Evolutionary conservation across 2,797 vertebrate species (phyloP), one percentile per base, ranked within the genome.

Genomic region (Sarcoramphus papa): DNA sequence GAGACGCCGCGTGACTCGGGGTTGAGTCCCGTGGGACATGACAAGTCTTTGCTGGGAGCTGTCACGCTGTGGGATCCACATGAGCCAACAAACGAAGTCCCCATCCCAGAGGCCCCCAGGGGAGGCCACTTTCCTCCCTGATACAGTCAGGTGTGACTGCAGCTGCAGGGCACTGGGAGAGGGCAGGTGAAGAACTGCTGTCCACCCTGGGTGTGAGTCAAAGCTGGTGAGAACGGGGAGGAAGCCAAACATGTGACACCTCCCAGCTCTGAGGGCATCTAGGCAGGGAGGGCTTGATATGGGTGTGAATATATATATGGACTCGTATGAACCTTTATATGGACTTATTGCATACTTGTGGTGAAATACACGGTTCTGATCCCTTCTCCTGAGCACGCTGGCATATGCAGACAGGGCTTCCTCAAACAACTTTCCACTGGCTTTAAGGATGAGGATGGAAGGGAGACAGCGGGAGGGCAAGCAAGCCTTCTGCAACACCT

Each of bases 91-190:
- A 69, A 65, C 0, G 0, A 37, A 40, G 10, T 45, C 15, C 14
- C 50, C 17, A 30, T 19, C 40, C 48, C 0, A 0, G 41, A 48
- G 53, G 35, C 3, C 14, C 21, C 17, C 3, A 9, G 50, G 48
- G 13, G 7, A 78, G 24, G 67, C 18, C 1, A 4, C 41, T 48
- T 77, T 88, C 41, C 13, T 53, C 47, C 23, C 10, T 0, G 0
- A 1, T 1, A 18, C 17, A 18, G 10, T 67, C 51, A 53, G 57
- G n/a, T 70, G 47, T 74, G 59, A 64, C 48, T 2, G 1, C 59
- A 80, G 57, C 30, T 5, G 7, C 8, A 2, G 62, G 28, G 25
- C 28, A 30, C 17, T 2, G 2, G 13, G 40, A 69, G 17, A 11
- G 14, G 21, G 10, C 35, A 63, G 28, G 20, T 2, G 4, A 14